phyloP scores from a whole-genome alignment of 2,113 vertebrate genomes.

The Notarius lentiginosus region DNA sequence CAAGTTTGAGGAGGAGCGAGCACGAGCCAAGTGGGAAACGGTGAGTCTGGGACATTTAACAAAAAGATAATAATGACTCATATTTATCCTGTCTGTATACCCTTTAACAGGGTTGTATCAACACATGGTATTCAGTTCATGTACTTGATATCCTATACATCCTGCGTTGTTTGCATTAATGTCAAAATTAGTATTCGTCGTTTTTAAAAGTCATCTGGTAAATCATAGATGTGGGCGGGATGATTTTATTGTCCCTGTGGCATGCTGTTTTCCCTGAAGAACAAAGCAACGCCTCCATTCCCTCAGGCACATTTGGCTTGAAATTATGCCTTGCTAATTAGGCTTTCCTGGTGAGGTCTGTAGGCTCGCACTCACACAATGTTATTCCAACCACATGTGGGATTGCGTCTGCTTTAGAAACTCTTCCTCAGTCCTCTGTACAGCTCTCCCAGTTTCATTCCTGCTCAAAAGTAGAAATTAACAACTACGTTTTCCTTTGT shows the following conservation, averaged over 20 bases:
- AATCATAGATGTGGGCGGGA: conserved; percentile 44
- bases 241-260: conserved; percentile 60
- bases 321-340: conserved; percentile 68
- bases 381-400: conserved; percentile 33
- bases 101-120: neutral
- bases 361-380: conserved; percentile 51
- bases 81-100: neutral
- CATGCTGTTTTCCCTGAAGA: conserved; percentile 66
- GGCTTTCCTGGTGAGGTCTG: conserved; percentile 59
- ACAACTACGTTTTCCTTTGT: neutral
- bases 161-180: neutral
- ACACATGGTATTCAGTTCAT: neutral
- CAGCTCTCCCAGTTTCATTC: neutral
- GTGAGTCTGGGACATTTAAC: conserved; percentile 69
- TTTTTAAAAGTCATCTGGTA: conserved; percentile 19
- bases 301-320: conserved; percentile 65
- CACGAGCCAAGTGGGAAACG: conserved; percentile 92
- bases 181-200: conserved; percentile 4
- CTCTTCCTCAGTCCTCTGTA: neutral
- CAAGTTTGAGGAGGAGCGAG: conserved; percentile 92
- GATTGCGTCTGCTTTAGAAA: neutral
- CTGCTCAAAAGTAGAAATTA: neutral
- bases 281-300: conserved; percentile 62
- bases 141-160: neutral
- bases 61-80: neutral